Percentiles rank a stretch among this genome's conserved stretches.
These are phyloP conservation scores for Pachyramphus minor DNA, from an alignment of 2,113 vertebrate genomes.

Conservation along the genomic window DNA sequence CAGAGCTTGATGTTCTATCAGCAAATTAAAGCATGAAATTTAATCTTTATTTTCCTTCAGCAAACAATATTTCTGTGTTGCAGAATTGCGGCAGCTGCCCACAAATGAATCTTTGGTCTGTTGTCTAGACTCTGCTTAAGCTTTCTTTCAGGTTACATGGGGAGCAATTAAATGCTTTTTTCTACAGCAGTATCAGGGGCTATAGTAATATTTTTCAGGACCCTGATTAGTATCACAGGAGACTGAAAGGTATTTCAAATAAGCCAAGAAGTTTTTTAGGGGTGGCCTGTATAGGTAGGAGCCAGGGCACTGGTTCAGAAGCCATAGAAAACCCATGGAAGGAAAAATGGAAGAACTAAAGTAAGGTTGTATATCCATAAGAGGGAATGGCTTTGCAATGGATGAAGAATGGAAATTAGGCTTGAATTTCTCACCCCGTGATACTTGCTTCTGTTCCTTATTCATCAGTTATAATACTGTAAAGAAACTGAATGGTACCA, in stretches of 20 bases:
- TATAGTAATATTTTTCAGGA: background rate
- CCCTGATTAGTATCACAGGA: background rate
- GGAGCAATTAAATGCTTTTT: background rate
- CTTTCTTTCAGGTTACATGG: background rate
- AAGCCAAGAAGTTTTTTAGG: background rate
- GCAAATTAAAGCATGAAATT: slow-evolving; percentile 24
- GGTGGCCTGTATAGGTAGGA: background rate
- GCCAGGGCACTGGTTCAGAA: background rate
- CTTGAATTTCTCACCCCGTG: background rate
- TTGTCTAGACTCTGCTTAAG: background rate
- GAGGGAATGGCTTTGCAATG: background rate
- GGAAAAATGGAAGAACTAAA: background rate
- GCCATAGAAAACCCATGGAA: background rate
- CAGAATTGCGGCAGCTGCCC: background rate
- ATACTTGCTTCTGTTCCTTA: background rate
- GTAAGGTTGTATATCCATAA: background rate
- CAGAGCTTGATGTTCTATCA: slow-evolving; percentile 14
- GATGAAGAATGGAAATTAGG: background rate
- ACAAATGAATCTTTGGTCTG: background rate
- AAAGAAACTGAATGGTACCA: rapidly evolving
- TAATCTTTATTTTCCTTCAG: slow-evolving; percentile 1
- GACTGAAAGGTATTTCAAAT: background rate
- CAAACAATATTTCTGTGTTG: background rate
- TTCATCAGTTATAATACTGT: background rate
- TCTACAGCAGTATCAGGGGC: background rate